These are phyloP conservation scores for Prietella phreatophila DNA, from an alignment of 2,113 vertebrate genomes.

Conservation along the genomic window DNA sequence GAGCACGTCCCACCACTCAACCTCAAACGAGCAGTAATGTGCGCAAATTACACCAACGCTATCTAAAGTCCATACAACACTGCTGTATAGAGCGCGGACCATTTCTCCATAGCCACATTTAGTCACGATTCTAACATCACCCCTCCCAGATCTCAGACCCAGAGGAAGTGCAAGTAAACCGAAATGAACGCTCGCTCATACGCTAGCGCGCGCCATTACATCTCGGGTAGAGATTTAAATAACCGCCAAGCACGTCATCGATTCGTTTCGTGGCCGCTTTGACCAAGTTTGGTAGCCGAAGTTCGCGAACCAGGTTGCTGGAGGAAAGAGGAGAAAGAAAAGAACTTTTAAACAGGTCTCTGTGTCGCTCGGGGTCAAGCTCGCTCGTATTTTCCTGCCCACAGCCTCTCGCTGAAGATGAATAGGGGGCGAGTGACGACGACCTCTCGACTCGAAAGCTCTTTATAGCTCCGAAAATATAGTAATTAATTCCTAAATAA, in stretches of 20 bases:
- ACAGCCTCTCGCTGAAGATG: not conserved
- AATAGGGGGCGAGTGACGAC: not conserved
- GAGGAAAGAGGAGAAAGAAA: not conserved
- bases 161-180: not conserved
- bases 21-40: not conserved
- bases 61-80: not conserved
- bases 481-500: not conserved
- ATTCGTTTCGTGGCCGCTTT: not conserved
- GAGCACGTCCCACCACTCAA: not conserved
- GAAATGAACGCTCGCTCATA: not conserved
- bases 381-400: not conserved
- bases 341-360: not conserved
- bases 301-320: not conserved
- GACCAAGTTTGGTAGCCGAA: not conserved
- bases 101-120: not conserved
- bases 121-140: not conserved
- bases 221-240: not conserved
- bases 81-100: not conserved
- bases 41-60: not conserved
- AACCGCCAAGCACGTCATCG: not conserved
- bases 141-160: not conserved
- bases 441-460: not conserved
- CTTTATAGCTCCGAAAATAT: not conserved
- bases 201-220: not conserved
- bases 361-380: not conserved